Conservation (phyloP, 2,797 vertebrate genomes). For the Pangasius djambal region DNA sequence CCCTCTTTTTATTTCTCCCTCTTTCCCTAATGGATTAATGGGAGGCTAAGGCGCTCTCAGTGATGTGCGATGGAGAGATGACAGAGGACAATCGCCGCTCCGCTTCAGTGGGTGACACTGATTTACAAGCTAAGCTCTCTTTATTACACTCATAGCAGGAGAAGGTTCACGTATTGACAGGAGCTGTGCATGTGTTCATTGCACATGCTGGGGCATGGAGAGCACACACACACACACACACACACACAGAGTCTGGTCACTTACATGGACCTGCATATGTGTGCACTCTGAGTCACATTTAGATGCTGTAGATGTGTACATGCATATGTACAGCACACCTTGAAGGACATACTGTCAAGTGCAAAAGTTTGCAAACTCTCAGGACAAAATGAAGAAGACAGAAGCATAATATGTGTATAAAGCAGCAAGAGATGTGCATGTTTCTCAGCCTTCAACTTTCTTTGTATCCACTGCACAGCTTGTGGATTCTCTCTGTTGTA, state of each 20-base stretch:
- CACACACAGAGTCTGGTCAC: not conserved
- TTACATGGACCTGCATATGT: not conserved
- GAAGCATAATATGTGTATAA: not conserved
- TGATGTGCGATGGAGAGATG: conserved; percentile 6
- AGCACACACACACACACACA: not conserved
- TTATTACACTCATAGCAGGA: conserved; percentile 17
- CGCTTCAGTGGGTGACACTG: conserved; percentile 4
- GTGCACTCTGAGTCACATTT: not conserved
- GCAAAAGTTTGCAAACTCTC: not conserved
- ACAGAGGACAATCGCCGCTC: not conserved
- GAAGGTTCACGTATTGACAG: conserved; percentile 7
- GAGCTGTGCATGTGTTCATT: not conserved
- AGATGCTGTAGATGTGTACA: not conserved
- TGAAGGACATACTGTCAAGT: not conserved
- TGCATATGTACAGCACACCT: not conserved
- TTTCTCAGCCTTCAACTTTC: not conserved
- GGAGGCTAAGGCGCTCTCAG: not conserved
- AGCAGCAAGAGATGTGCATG: not conserved
- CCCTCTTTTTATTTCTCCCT: conserved; percentile 10
- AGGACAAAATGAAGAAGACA: not conserved
- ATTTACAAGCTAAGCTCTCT: conserved; percentile 19
- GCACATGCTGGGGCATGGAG: not conserved
- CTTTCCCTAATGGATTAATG: conserved; percentile 19
- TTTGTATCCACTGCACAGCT: not conserved
- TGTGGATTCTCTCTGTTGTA: not conserved